Base-by-base conservation (phyloP, 1,140 invertebrate species). In the Holotrichia oblita region DNA sequence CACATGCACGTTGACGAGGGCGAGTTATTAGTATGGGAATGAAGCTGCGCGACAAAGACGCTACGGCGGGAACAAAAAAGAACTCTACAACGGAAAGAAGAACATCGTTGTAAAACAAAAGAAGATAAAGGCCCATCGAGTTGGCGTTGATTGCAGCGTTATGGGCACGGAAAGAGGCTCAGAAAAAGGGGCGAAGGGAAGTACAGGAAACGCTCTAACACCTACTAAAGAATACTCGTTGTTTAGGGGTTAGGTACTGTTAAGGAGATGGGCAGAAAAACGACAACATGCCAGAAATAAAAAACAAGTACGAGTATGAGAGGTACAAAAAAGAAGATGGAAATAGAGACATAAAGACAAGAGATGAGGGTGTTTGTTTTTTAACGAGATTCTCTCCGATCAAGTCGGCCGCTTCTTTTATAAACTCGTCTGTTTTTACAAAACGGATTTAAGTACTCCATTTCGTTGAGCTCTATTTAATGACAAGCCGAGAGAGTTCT, bases 311-410 rank as follows among this genome's bases (percentile, higher is more conserved):
- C 17, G 17, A 55, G 48, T 17, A 55, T 55, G 6, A 17, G 6
- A 17, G 17, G 48, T 55, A 55, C 48, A 61, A 27, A 83, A 81
- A 82, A 82, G 75, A 79, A 40, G 41, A 79, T 73, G 81, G 81
- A 79, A 79, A 78, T 61, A 79, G 78, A 78, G 80, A 84, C 82
- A 82, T 81, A 80, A 64, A 83, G 77, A 82, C 79, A 79, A 75
- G 80, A 81, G 81, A 80, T 80, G 81, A 81, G 82, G 81, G 83
- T 83, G 81, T 84, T 83, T 82, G 82, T 69, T 82, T 83, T 83
- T 83, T 83, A 84, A 84, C 83, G 83, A 83, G 83, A 83, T 84
- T 83, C 80, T 79, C 81, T 81, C 79, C 82, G 81, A 82, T 81
- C 79, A 81, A 69, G 61, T 78, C 76, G 79, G 34, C 48, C 76